Evolutionary conservation across 2,888 invertebrate species (phyloP).

Genomic region (Spodoptera littoralis): DNA sequence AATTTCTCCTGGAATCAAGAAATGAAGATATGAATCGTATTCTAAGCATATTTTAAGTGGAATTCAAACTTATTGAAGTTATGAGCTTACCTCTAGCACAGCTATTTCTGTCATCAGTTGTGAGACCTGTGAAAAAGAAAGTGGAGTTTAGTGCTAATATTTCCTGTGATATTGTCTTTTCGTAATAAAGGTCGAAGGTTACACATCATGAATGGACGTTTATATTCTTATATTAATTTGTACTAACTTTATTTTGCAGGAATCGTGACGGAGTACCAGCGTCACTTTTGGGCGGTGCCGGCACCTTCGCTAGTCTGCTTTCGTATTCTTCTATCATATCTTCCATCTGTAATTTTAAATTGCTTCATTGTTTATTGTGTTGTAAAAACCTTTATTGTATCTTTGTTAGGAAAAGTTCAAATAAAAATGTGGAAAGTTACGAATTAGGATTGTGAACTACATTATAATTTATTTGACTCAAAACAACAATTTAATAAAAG

Average conservation of each 20-base stretch:
- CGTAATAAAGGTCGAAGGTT: no score
- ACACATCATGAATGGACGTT: no score
- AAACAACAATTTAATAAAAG: no score
- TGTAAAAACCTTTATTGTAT: no score
- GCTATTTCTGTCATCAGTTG: conserved; percentile 72
- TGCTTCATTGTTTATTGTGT: no score
- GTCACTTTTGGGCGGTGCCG: conserved; percentile 17
- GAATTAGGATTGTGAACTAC: no score
- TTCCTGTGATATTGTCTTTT: no score
- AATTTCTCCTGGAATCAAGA: conserved; percentile 69
- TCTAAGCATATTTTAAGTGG: not conserved
- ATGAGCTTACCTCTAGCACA: conserved; percentile 71
- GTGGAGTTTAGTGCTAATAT: no score
- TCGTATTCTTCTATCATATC: conserved; percentile 80
- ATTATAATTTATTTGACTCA: no score
- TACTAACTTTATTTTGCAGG: conserved; percentile 61
- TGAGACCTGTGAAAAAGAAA: conserved; percentile 63
- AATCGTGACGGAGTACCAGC: conserved; percentile 59
- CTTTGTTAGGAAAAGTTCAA: no score
- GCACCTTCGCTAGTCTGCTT: conserved; percentile 56
- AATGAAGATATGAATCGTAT: not conserved
- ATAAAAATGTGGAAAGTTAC: not conserved
- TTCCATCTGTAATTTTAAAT: conserved; percentile 67
- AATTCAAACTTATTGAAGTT: not conserved
- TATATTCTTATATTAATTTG: no score